Evolutionary conservation across 2,797 vertebrate species (phyloP), one percentile per base, ranked within the genome.

Genomic region (Neosalanx taihuensis): DNA sequence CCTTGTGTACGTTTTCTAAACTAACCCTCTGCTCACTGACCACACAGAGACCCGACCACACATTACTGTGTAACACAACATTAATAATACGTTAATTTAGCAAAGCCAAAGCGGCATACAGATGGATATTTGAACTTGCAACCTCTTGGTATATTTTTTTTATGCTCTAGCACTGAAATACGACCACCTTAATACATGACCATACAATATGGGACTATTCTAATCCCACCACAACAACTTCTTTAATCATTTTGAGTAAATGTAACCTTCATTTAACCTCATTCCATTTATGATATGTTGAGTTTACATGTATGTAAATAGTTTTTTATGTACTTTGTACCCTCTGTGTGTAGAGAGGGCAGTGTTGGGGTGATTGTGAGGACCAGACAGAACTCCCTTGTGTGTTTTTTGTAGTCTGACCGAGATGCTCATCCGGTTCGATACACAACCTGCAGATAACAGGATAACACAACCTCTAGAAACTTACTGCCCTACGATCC

Each of bases 231-330:
- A 72, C 59, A 68, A 78, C 72, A 73, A 64, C 46, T 81, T 69
- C 46, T 80, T 31, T 30, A 10, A 64, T 56, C 30, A 73, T 83
- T 76, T 23, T 60, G 77, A 60, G 53, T 79, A 60, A 46, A 68
- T 85, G 60, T 78, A 74, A 72, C 79, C 73, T 72, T 85, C 71
- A 78, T 84, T 75, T 83, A 84, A 79, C 30, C 37, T 76, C 78
- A 84, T 79, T 88, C 80, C 74, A 75, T 85, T 70, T 74, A 10
- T 74, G 73, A 81, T 79, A 84, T 82, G 76, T 80, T 81, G 79
- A 60, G 70, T n/a, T 76, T 72, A 49, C 53, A 57, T 29, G 71
- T 56, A 58, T 57, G 67, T 64, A 30, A 64, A 56, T 61, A 64
- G 72, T 73, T 67, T 73, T 78, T 78, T 79, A 15, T 80, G 76